Conservation (phyloP, 2,113 vertebrate species). For the Actenoides hombroni region DNA sequence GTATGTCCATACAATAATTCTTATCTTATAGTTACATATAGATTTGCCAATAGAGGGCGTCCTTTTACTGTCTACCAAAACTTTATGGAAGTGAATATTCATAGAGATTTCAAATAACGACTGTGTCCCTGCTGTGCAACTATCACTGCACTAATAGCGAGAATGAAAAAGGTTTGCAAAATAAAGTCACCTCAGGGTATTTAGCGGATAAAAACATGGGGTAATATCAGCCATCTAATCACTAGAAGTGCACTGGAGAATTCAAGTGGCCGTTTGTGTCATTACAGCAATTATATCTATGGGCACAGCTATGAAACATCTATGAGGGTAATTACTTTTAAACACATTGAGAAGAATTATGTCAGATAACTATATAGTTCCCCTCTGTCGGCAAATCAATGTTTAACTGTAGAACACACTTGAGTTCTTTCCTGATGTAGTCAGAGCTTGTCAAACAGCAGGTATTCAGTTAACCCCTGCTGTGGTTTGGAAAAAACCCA, state of each 20-base stretch:
- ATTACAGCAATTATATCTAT: background rate
- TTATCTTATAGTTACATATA: background rate
- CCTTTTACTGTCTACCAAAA: background rate
- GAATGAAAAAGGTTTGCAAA: conserved; percentile 7
- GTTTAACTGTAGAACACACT: background rate
- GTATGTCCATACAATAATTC: accelerated
- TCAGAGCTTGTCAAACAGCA: background rate
- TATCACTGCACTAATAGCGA: background rate
- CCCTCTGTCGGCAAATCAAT: background rate
- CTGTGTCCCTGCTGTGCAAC: background rate
- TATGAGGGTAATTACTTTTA: background rate
- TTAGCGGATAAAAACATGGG: background rate
- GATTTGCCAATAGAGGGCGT: conserved; percentile 54
- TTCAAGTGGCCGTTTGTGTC: background rate
- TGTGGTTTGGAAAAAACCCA: background rate
- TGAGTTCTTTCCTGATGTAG: background rate
- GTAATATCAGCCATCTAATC: background rate
- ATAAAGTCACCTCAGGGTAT: conserved; percentile 7
- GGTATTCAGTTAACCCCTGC: background rate
- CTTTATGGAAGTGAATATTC: background rate
- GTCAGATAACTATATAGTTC: background rate
- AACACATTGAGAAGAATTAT: conserved; percentile 2
- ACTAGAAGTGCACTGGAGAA: background rate
- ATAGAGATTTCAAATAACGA: background rate
- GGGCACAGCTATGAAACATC: background rate